Conservation (phyloP, 2,797 vertebrate species). For the Amphiprion clarkii region DNA sequence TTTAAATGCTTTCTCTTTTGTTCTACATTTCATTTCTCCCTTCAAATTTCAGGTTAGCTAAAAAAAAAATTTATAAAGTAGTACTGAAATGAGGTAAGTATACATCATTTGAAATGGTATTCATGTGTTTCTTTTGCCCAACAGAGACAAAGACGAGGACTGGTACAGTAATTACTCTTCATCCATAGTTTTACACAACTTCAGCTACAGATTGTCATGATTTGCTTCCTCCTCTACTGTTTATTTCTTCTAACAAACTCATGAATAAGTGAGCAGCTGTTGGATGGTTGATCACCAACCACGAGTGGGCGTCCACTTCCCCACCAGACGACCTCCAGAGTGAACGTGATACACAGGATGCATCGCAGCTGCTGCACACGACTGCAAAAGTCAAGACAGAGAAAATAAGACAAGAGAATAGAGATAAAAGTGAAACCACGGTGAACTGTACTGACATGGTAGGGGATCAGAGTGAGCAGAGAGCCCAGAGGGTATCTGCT, state of each 20-base stretch:
- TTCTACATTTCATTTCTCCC: too few species aligned
- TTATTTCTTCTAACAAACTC: neutral
- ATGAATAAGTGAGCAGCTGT: neutral
- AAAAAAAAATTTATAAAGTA: too few species aligned
- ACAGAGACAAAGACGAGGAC: too few species aligned
- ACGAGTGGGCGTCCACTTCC: constrained; percentile 87
- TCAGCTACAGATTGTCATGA: too few species aligned
- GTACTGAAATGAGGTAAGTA: too few species aligned
- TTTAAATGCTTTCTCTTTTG: too few species aligned
- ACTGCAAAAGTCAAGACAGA: constrained; percentile 69
- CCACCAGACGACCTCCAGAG: constrained; percentile 80
- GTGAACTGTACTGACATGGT: constrained; percentile 81
- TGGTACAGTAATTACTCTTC: too few species aligned
- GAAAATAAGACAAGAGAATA: constrained; percentile 6
- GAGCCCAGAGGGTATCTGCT: constrained; percentile 85
- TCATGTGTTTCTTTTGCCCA: too few species aligned
- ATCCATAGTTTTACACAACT: too few species aligned
- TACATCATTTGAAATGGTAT: too few species aligned
- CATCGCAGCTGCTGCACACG: constrained; percentile 89
- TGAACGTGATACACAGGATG: constrained; percentile 88
- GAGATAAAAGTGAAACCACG: neutral
- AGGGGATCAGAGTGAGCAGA: constrained; percentile 85
- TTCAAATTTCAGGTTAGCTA: too few species aligned
- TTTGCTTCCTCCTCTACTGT: neutral
- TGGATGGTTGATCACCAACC: constrained; percentile 84